phyloP scores from a whole-genome alignment of 2,113 vertebrate species.

The Serinus canaria region DNA sequence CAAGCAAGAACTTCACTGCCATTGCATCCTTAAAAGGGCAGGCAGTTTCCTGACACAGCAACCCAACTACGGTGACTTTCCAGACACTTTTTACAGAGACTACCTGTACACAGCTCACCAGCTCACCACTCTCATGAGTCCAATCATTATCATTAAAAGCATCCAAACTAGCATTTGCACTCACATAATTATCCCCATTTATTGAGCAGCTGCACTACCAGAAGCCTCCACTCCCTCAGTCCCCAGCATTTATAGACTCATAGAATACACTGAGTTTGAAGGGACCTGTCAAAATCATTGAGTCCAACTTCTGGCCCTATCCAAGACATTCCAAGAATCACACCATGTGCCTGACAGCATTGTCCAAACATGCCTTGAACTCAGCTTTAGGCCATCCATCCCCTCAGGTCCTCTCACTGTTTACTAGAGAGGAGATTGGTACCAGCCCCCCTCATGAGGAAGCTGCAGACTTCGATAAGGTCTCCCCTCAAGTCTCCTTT shows the following conservation, averaged over 20 bases:
- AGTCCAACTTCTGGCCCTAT: neutral
- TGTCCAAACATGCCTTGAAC: neutral
- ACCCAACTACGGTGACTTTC: neutral
- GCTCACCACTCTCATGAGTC: neutral
- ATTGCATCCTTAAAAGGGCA: neutral
- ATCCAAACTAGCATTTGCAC: neutral
- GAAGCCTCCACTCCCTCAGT: neutral
- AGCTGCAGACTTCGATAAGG: fast-evolving
- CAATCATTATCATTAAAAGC: too few relatives aligned
- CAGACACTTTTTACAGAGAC: neutral
- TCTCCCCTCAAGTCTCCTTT: neutral
- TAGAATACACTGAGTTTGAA: neutral
- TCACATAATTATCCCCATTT: fast-evolving
- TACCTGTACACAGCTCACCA: fast-evolving
- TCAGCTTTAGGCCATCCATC: neutral
- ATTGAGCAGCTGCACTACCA: neutral
- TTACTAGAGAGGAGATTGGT: neutral
- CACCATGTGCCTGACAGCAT: neutral
- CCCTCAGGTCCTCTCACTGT: neutral
- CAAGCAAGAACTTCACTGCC: neutral
- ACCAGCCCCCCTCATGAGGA: neutral
- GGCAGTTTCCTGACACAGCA: neutral
- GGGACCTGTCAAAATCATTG: neutral
- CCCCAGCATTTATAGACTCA: neutral
- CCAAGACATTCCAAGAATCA: neutral